These are phyloP conservation scores for Heliconius ismenius DNA, from an alignment of 2,888 invertebrate species.

Conservation along the genomic window DNA sequence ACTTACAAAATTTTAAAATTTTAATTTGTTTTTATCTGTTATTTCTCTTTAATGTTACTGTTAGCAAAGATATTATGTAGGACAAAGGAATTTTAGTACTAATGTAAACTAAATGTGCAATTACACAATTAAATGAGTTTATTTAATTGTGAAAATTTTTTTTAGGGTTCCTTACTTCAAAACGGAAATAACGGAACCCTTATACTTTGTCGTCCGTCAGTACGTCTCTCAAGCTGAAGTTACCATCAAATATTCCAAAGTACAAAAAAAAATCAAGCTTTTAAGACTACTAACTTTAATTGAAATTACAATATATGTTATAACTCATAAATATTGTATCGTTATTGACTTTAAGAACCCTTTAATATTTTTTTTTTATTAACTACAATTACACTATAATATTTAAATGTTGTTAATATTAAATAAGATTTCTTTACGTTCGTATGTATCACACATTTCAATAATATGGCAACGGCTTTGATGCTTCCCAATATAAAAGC, in stretches of 20 bases:
- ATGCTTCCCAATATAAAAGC: constrained; percentile 21
- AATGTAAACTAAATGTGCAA: not conserved
- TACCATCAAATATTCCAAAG: too few species aligned
- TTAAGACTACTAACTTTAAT: too few species aligned
- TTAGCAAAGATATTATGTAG: not conserved
- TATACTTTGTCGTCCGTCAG: too few species aligned
- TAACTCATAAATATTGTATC: too few species aligned
- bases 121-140: not conserved
- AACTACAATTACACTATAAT: not conserved
- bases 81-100: not conserved
- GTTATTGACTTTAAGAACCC: too few species aligned
- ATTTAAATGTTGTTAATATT: not conserved
- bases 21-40: constrained; percentile 2
- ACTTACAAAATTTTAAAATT: constrained; percentile 3
- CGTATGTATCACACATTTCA: constrained; percentile 12
- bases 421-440: constrained; percentile 6
- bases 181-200: too few species aligned
- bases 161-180: too few species aligned
- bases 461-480: constrained; percentile 20
- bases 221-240: too few species aligned
- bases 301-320: too few species aligned
- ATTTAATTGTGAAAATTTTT: not conserved
- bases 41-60: not conserved
- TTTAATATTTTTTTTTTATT: too few species aligned
- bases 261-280: too few species aligned